Evolutionary conservation across 1,140 invertebrate species (phyloP).

Genomic region (Dendrolimus kikuchii): DNA sequence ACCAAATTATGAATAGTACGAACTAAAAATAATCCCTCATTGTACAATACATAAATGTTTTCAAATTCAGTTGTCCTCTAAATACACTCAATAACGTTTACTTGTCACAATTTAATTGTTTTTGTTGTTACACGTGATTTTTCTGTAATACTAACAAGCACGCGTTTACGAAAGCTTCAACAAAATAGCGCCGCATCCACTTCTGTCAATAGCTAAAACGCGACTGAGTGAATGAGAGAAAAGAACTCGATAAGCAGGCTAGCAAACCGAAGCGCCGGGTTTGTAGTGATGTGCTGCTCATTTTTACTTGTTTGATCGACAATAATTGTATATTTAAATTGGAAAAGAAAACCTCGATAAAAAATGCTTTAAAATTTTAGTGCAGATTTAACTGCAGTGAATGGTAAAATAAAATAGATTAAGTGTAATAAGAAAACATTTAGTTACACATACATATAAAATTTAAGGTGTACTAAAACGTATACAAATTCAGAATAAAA

Average conservation of each 20-base stretch:
- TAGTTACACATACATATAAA: too few species aligned
- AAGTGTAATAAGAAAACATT: too few species aligned
- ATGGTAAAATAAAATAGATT: too few species aligned
- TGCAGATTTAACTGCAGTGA: too few species aligned
- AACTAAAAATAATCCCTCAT: conserved; percentile 24
- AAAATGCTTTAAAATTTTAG: too few species aligned
- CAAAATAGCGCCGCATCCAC: conserved; percentile 12
- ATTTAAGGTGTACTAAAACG: too few species aligned
- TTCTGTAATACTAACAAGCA: conserved; percentile 22
- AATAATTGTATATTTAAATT: too few species aligned
- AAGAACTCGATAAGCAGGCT: conserved; percentile 29
- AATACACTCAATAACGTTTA: conserved; percentile 12
- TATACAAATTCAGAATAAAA: too few species aligned
- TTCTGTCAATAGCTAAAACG: too few species aligned
- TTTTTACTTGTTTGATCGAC: too few species aligned
- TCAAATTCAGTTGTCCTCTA: conserved; percentile 22
- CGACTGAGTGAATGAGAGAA: conserved; percentile 27
- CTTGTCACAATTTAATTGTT: conserved; percentile 10
- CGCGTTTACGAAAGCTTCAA: conserved; percentile 26
- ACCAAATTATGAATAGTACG: conserved; percentile 23
- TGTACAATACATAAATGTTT: conserved; percentile 3
- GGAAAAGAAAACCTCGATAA: too few species aligned
- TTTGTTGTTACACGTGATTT: conserved; percentile 2
- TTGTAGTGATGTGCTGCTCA: too few species aligned
- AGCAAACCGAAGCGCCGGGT: conserved; percentile 13